phyloP scores from a whole-genome alignment of 1,140 invertebrate species.

The Bicyclus anynana region DNA sequence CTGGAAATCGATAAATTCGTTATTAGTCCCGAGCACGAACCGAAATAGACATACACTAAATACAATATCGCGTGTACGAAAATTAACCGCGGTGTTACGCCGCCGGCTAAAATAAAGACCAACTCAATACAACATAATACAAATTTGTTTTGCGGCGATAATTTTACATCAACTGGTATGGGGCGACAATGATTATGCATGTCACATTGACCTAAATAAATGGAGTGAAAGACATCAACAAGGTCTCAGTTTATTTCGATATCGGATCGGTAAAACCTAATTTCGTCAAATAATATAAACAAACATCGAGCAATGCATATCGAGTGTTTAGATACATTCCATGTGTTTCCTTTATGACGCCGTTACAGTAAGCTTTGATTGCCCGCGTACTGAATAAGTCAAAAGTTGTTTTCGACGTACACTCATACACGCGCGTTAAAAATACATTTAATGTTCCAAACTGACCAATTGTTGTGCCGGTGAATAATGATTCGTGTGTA shows the following conservation, averaged over 20 bases:
- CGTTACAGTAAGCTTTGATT: conserved; percentile 40
- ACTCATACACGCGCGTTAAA: conserved; percentile 41
- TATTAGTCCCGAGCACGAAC: conserved; percentile 34
- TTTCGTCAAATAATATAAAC: conserved; percentile 71
- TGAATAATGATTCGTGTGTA: conserved; percentile 27
- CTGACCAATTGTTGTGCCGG: conserved; percentile 22
- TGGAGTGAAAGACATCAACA: conserved; percentile 55
- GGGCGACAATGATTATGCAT: conserved; percentile 49
- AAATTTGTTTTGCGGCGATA: conserved; percentile 7
- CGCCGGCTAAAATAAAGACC: conserved; percentile 22
- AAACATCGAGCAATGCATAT: conserved; percentile 55
- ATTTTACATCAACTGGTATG: conserved; percentile 6
- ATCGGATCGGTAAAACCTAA: conserved; percentile 62
- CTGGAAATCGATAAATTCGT: conserved; percentile 48
- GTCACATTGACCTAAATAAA: conserved; percentile 72
- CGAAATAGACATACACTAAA: conserved; percentile 34
- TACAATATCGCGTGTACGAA: conserved; percentile 31
- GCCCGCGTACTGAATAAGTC: conserved; percentile 52
- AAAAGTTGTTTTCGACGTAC: conserved; percentile 43
- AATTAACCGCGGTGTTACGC: conserved; percentile 23
- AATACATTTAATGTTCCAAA: conserved; percentile 52
- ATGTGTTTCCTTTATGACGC: conserved; percentile 53
- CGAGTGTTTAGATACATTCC: conserved; percentile 41
- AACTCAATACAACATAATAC: no score
- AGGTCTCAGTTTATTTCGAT: conserved; percentile 73